Conservation (phyloP, 2,113 vertebrate genomes). For the Steatornis caripensis region DNA sequence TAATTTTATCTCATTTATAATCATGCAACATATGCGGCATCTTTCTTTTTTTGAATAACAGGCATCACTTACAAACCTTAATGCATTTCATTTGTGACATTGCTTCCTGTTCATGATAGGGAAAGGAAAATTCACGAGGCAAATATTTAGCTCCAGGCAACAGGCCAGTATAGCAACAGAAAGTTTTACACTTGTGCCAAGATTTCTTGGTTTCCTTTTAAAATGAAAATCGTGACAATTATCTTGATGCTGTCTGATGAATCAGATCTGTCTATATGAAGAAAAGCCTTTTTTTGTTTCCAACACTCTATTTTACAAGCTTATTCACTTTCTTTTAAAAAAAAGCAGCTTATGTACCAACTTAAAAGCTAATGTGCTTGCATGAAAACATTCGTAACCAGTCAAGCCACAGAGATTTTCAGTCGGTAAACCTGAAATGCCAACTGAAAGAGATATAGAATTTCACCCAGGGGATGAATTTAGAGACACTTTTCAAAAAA, state of each 20-base stretch:
- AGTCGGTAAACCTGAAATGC: constrained; percentile 51
- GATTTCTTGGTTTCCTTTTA: constrained; percentile 75
- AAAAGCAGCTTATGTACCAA: constrained; percentile 66
- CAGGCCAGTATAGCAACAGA: constrained; percentile 74
- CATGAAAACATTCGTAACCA: constrained; percentile 74
- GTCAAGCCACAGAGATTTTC: constrained; percentile 65
- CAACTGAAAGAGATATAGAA: constrained; percentile 29
- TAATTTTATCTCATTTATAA: not conserved
- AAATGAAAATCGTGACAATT: constrained; percentile 81
- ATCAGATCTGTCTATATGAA: constrained; percentile 72
- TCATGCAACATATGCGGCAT: not conserved
- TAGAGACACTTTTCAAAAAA: constrained; percentile 22
- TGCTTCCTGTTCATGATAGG: constrained; percentile 76
- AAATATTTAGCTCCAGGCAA: constrained; percentile 75
- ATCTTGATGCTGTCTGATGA: constrained; percentile 79
- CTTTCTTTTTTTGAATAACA: constrained; percentile 36
- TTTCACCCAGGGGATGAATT: constrained; percentile 14
- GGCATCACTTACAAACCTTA: constrained; percentile 57
- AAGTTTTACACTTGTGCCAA: constrained; percentile 76
- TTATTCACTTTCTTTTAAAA: constrained; percentile 65
- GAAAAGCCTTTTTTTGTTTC: constrained; percentile 64
- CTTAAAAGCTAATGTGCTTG: constrained; percentile 68
- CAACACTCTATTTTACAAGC: constrained; percentile 69
- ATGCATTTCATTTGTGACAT: constrained; percentile 71
- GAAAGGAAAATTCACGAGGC: constrained; percentile 74